Conservation (phyloP, 2,113 vertebrate genomes). For the Pterocles gutturalis region DNA sequence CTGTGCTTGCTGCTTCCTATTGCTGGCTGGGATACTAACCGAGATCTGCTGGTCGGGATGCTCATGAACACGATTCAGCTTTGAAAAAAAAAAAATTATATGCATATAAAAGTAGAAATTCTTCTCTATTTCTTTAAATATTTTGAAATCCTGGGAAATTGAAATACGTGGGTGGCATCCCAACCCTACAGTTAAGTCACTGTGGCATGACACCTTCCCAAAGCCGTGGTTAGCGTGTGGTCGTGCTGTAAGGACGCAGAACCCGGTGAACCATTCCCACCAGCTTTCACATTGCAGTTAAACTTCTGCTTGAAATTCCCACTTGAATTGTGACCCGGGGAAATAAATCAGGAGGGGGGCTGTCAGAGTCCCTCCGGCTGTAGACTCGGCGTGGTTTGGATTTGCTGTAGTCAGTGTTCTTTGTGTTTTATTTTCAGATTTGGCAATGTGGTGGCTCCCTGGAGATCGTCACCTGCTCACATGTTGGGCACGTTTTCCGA, state of each 20-base stretch:
- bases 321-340: neutral
- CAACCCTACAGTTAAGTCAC: fast-evolving
- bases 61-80: neutral
- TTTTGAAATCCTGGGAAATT: neutral
- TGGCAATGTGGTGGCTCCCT: conserved; percentile 97
- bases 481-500: conserved; percentile 96
- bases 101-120: neutral
- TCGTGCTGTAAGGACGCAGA: neutral
- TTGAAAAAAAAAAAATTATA: neutral
- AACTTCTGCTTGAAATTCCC: neutral
- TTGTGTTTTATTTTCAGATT: conserved; percentile 75
- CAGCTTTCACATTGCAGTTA: neutral
- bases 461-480: conserved; percentile 97
- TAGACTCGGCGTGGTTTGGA: fast-evolving
- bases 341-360: neutral
- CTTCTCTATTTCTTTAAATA: neutral
- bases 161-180: too few relatives aligned
- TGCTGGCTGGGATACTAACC: neutral
- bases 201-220: fast-evolving
- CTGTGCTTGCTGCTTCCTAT: neutral
- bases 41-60: neutral
- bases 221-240: fast-evolving
- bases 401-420: fast-evolving
- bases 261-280: neutral
- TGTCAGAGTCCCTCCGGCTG: neutral